These are phyloP conservation scores for Odontocerum albicorne DNA, from an alignment of 2,888 invertebrate genomes.

Conservation along the genomic window DNA sequence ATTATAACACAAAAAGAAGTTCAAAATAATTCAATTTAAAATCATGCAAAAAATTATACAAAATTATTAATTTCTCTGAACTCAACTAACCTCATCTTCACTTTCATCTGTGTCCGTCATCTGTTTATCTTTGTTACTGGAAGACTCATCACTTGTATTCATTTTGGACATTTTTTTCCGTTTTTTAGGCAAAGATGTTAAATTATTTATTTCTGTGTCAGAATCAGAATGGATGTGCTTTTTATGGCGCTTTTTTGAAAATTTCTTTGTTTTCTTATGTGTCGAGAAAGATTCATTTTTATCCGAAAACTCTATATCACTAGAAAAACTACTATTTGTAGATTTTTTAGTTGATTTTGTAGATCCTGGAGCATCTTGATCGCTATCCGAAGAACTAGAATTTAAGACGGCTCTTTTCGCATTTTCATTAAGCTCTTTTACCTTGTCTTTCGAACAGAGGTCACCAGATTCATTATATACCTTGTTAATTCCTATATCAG, in stretches of 20 bases:
- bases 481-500: constrained; percentile 10
- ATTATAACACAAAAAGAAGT: neutral
- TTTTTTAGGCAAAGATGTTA: constrained; percentile 9
- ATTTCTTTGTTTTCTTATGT: constrained; percentile 18
- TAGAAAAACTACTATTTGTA: neutral
- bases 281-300: neutral
- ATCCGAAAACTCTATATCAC: constrained; percentile 4
- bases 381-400: constrained; percentile 17
- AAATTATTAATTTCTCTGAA: neutral
- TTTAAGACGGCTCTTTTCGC: constrained; percentile 18
- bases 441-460: constrained; percentile 2
- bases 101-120: neutral
- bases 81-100: constrained; percentile 22
- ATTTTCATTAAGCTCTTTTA: constrained; percentile 16
- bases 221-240: constrained; percentile 12
- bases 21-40: neutral
- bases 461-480: constrained; percentile 17
- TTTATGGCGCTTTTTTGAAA: constrained; percentile 14
- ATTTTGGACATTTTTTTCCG: constrained; percentile 2
- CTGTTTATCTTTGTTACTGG: neutral
- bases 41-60: neutral
- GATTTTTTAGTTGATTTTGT: neutral
- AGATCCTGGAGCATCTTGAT: neutral
- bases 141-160: neutral
- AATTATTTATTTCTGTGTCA: constrained; percentile 13